Percentiles rank a stretch among this genome's conserved stretches.
These are phyloP conservation scores for Moxostoma hubbsi DNA, from an alignment of 2,797 vertebrate genomes.

Conservation along the genomic window DNA sequence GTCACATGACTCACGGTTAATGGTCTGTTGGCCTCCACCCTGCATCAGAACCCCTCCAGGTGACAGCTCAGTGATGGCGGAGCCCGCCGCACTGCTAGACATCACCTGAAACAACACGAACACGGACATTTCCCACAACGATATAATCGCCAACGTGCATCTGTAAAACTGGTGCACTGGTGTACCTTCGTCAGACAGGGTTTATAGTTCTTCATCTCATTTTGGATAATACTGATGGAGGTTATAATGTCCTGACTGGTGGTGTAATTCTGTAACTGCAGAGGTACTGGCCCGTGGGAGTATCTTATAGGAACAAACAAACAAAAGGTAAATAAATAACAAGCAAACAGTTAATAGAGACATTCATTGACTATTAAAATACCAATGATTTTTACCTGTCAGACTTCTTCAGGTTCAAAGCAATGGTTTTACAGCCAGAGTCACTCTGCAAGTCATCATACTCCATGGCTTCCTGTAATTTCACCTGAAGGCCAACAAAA, in stretches of 20 bases:
- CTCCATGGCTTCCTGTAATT: conserved; percentile 94
- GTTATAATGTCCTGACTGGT: conserved; percentile 98
- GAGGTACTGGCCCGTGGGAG: conserved; percentile 95
- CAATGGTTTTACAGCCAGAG: conserved; percentile 85
- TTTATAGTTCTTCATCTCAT: conserved; percentile 93
- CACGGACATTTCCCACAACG: not conserved
- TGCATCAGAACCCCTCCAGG: conserved; percentile 96
- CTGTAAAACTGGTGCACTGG: not conserved
- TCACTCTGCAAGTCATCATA: conserved; percentile 92
- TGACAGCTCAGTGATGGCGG: conserved; percentile 90
- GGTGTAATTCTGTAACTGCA: conserved; percentile 93
- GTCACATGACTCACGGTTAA: conserved; percentile 86
- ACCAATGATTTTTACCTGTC: conserved; percentile 88
- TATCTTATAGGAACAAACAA: conserved; percentile 77
- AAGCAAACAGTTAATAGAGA: too few species aligned
- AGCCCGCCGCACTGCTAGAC: conserved; percentile 87
- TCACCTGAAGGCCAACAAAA: conserved; percentile 79
- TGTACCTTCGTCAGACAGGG: conserved; percentile 93
- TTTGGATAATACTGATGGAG: conserved; percentile 88
- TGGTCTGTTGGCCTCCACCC: conserved; percentile 90
- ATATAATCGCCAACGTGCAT: too few species aligned
- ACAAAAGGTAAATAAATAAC: not conserved
- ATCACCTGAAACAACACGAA: conserved; percentile 82
- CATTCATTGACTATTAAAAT: not conserved
- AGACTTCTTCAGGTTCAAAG: conserved; percentile 95